These are phyloP conservation scores for Cheirogaleus major DNA, from an alignment of 2,797 vertebrate species.

Conservation along the genomic window DNA sequence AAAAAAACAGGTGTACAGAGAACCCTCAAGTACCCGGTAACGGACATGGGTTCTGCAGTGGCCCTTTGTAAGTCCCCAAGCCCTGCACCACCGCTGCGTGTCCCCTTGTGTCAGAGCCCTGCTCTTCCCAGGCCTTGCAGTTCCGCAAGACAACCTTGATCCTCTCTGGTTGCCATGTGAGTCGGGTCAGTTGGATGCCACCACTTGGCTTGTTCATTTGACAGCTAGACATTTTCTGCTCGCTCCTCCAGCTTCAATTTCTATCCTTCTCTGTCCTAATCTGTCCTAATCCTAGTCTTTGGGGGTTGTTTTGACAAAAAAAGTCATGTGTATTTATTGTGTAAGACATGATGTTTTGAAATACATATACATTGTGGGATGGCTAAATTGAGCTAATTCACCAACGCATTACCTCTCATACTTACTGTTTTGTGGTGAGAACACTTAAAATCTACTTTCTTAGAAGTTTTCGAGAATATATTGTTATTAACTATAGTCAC, in stretches of 20 bases:
- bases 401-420: no score
- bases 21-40: not conserved
- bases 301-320: not conserved
- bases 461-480: not conserved
- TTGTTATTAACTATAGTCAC: not conserved
- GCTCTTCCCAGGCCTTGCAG: not conserved
- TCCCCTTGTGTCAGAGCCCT: not conserved
- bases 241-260: not conserved
- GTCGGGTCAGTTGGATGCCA: not conserved
- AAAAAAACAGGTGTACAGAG: not conserved
- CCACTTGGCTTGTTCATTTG: not conserved
- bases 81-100: not conserved
- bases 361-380: not conserved
- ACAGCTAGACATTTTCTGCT: not conserved
- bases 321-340: not conserved
- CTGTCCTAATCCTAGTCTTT: not conserved
- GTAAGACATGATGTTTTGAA: not conserved
- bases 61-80: not conserved
- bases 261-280: not conserved
- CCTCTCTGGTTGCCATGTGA: not conserved
- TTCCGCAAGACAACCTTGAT: not conserved
- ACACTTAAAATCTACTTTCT: not conserved
- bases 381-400: not conserved
- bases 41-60: not conserved
- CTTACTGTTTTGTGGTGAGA: not conserved